Percentiles rank a stretch among this genome's conserved stretches.
Evolutionary conservation across 2,888 invertebrate species (phyloP).

Genomic region (Lycophotia porphyrea): DNA sequence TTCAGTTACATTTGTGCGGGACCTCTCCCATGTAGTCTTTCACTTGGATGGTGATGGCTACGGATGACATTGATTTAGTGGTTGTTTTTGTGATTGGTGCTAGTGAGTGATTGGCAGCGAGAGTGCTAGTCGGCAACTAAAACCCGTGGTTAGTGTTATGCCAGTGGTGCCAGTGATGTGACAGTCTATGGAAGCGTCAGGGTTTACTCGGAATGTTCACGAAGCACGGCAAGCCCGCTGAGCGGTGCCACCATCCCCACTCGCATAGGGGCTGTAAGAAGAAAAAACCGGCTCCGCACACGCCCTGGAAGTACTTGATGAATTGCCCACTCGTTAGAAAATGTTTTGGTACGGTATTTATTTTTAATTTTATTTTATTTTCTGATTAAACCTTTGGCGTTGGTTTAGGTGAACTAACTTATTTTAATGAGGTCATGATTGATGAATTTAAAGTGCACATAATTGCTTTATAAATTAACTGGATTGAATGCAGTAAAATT

Average conservation of each 20-base stretch:
- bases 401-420: conserved; percentile 62
- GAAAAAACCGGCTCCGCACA: conserved; percentile 88
- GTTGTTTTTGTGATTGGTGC: conserved; percentile 81
- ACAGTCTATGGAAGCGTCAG: conserved; percentile 87
- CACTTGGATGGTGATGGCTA: conserved; percentile 84
- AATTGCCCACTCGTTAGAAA: conserved; percentile 91
- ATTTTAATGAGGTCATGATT: conserved; percentile 59
- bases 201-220: conserved; percentile 88
- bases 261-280: conserved; percentile 87
- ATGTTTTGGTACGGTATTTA: conserved; percentile 90
- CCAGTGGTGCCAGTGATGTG: conserved; percentile 86
- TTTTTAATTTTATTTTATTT: conserved; percentile 69
- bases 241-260: conserved; percentile 86
- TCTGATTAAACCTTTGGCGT: conserved; percentile 47
- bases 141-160: conserved; percentile 76
- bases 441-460: conserved; percentile 49
- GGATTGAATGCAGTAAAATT: conserved; percentile 45
- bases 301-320: conserved; percentile 91
- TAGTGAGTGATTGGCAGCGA: conserved; percentile 78
- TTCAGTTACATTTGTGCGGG: conserved; percentile 87
- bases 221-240: conserved; percentile 88
- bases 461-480: conserved; percentile 45
- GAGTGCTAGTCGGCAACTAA: conserved; percentile 67
- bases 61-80: conserved; percentile 85
- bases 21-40: conserved; percentile 79